Evolutionary conservation across 2,888 invertebrate species (phyloP).

Genomic region (Conchocele bisecta): DNA sequence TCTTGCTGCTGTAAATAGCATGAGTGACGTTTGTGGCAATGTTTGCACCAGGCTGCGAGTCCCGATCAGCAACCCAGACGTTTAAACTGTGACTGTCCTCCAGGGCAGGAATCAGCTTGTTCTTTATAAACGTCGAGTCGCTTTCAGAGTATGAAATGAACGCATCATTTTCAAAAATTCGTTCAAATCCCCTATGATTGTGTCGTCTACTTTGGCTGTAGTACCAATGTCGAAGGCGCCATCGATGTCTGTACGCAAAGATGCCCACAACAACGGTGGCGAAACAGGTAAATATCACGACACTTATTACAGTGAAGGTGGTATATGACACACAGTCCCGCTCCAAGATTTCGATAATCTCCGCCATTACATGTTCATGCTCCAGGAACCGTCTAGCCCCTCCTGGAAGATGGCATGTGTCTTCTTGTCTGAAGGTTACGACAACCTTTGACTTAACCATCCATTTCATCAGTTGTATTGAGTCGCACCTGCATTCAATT

Average conservation of each 20-base stretch:
- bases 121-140: constrained; percentile 37
- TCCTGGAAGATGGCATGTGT: background rate
- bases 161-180: constrained; percentile 49
- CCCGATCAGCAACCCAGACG: constrained; percentile 48
- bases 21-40: constrained; percentile 52
- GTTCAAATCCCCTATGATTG: constrained; percentile 31
- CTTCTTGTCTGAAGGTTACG: background rate
- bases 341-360: constrained; percentile 4
- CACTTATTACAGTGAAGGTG: background rate
- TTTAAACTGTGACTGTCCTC: constrained; percentile 28
- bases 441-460: constrained; percentile 8
- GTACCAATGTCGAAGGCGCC: constrained; percentile 51
- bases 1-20: constrained; percentile 48
- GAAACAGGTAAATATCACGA: background rate
- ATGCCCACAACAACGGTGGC: background rate
- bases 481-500: constrained; percentile 40
- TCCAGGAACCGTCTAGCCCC: background rate
- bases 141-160: constrained; percentile 47
- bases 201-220: constrained; percentile 36
- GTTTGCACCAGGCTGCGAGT: constrained; percentile 42
- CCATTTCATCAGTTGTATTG: constrained; percentile 45
- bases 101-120: constrained; percentile 40
- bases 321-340: constrained; percentile 5
- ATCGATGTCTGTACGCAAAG: constrained; percentile 38
- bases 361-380: background rate